Percentiles rank a stretch among this genome's conserved stretches.
These are phyloP conservation scores for Bombus difficillimus DNA, from an alignment of 1,140 invertebrate species.

Conservation along the genomic window DNA sequence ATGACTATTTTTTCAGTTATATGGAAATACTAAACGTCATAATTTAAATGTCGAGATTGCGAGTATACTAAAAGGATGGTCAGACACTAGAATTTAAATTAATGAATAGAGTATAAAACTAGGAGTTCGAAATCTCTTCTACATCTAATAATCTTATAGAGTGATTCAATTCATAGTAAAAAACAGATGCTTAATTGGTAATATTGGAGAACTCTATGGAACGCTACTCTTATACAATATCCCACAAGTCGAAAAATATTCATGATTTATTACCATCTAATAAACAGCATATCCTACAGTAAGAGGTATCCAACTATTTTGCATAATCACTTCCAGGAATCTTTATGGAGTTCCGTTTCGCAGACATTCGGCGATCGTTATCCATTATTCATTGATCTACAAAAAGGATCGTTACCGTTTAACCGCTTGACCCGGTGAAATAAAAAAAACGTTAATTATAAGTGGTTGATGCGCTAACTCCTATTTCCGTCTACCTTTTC, in stretches of 20 bases:
- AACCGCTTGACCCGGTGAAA: not conserved
- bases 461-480: not conserved
- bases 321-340: slow-evolving; percentile 21
- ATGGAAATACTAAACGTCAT: too few species aligned
- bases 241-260: not conserved
- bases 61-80: too few species aligned
- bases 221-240: not conserved
- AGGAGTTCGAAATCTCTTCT: too few species aligned
- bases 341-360: not conserved
- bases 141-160: too few species aligned
- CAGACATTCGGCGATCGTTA: not conserved
- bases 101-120: too few species aligned
- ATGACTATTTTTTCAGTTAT: too few species aligned
- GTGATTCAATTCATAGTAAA: not conserved
- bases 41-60: too few species aligned
- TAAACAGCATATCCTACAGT: not conserved
- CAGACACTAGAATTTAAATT: too few species aligned
- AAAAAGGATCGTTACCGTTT: slow-evolving; percentile 15
- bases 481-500: slow-evolving; percentile 14
- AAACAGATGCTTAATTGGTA: not conserved
- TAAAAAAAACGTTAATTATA: slow-evolving; percentile 21
- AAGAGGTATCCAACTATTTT: not conserved
- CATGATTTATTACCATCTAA: not conserved
- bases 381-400: slow-evolving; percentile 31
- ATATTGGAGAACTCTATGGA: not conserved